Evolutionary conservation across 2,888 invertebrate genomes (phyloP), one percentile per base, ranked within the genome.

Genomic region (Lithosia quadra): DNA sequence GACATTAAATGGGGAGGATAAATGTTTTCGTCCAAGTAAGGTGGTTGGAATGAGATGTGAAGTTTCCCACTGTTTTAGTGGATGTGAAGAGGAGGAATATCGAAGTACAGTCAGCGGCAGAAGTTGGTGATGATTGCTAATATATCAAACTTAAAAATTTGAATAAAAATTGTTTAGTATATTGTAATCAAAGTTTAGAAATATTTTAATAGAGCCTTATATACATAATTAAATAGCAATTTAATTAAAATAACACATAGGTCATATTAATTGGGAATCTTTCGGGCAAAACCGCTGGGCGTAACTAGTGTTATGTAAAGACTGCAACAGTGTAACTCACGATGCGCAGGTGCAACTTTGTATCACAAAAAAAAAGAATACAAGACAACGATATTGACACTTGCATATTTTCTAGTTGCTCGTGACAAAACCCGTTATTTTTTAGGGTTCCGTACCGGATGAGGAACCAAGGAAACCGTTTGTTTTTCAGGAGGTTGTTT

Each of bases 1-100:
- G 63, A 60, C 59, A 39, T 59, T 69, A 11, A 71, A 72, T 60
- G 39, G 39, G 61, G 55, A 24, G 56, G 61, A 65, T 78, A 71
- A 72, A 73, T 69, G 73, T 72, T 76, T 59, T 68, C 66, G 28
- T 34, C 71, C 71, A 67, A 70, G 67, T 79, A 76, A 43, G 77
- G 73, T 10, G 33, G n/a, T 11, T 67, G 43, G 55, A 67, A 63
- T 68, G 62, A 22, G 53, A 60, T 60, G 66, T 63, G 67, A 13
- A 55, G 55, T 61, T 71, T 73, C 59, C 43, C 67, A 53, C 65
- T 11, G 56, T 53, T 63, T 43, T 43, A 43, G 8, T 28, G 28
- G 28, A 28, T 5, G 28, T 28, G 28, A 4, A 5, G 28, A 28
- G 28, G 28, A 28, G 28, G 28, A 28, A 28, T 28, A 28, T 28